A percentile compares a stretch with the other conserved stretches of the same genome.
These are phyloP conservation scores for Montipora capitata DNA, from an alignment of 92 coral and sea anemone genomes.

Conservation along the genomic window DNA sequence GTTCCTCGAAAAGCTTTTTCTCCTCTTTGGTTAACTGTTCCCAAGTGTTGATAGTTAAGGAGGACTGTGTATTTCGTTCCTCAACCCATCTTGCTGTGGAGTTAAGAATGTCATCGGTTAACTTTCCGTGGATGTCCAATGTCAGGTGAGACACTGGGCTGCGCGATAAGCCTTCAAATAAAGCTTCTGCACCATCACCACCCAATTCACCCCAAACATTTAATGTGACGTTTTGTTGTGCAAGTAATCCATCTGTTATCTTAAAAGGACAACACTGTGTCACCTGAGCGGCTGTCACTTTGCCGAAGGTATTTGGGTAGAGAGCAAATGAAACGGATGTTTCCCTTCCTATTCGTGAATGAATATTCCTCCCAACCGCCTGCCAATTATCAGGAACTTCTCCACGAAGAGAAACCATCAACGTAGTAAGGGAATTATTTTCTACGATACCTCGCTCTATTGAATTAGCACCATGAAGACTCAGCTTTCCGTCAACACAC, in stretches of 20 bases:
- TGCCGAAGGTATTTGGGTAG: slow-evolving; percentile 2
- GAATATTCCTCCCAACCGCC: neutral
- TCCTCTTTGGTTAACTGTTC: neutral
- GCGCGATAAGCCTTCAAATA: neutral
- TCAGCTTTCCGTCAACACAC: neutral
- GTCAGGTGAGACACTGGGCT: neutral
- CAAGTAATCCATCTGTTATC: too few species aligned
- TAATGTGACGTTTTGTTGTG: neutral
- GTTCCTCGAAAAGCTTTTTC: too few species aligned
- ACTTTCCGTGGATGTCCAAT: neutral
- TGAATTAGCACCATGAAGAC: neutral
- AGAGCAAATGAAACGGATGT: neutral
- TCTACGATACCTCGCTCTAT: neutral
- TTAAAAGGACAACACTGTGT: neutral
- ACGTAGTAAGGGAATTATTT: neutral
- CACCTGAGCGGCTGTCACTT: neutral
- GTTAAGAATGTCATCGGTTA: neutral
- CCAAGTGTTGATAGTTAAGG: slow-evolving; percentile 5
- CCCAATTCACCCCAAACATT: slow-evolving; percentile 19
- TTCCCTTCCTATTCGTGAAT: neutral
- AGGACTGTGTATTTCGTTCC: neutral
- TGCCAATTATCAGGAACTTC: slow-evolving; percentile 8
- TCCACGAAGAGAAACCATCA: neutral
- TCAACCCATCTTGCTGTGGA: neutral
- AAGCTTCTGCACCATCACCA: neutral